These are phyloP conservation scores for Anoplopoma fimbria DNA, from an alignment of 2,113 vertebrate species.

Conservation along the genomic window DNA sequence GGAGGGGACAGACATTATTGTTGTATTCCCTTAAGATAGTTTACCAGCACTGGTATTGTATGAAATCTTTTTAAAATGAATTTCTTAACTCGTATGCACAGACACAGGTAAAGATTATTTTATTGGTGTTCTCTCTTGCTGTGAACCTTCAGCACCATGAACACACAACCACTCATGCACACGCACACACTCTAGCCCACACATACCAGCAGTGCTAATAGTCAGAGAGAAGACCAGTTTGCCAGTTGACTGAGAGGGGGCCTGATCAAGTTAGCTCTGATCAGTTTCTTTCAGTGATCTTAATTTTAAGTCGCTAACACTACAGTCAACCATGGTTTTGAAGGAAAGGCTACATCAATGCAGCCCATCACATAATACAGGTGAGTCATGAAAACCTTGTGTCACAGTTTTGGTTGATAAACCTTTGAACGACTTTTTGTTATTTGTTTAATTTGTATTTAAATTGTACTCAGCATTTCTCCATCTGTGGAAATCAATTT, in stretches of 20 bases:
- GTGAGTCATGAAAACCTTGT: conserved; percentile 57
- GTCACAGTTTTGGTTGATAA: conserved; percentile 2
- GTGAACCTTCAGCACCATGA: conserved; percentile 8
- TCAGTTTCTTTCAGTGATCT: conserved; percentile 24
- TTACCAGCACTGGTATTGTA: background rate
- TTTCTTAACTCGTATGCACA: background rate
- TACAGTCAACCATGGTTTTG: conserved; percentile 12
- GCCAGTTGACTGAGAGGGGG: conserved; percentile 45
- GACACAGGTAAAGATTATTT: conserved; percentile 7
- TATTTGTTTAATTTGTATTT: background rate
- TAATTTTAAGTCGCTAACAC: conserved; percentile 12
- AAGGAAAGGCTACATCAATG: conserved; percentile 29
- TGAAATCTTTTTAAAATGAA: background rate
- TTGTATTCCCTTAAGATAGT: background rate
- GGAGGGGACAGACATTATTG: background rate
- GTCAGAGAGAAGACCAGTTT: conserved; percentile 55
- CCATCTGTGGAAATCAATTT: background rate
- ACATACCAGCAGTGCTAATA: conserved; percentile 59
- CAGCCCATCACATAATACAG: conserved; percentile 37
- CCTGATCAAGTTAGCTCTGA: conserved; percentile 43
- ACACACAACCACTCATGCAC: conserved; percentile 32
- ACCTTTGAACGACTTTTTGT: background rate
- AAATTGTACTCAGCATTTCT: background rate
- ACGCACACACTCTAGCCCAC: conserved; percentile 32
- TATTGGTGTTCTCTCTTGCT: background rate